Evolutionary conservation across 2,797 vertebrate genomes (phyloP).

Genomic region (Peromyscus melanophrys): DNA sequence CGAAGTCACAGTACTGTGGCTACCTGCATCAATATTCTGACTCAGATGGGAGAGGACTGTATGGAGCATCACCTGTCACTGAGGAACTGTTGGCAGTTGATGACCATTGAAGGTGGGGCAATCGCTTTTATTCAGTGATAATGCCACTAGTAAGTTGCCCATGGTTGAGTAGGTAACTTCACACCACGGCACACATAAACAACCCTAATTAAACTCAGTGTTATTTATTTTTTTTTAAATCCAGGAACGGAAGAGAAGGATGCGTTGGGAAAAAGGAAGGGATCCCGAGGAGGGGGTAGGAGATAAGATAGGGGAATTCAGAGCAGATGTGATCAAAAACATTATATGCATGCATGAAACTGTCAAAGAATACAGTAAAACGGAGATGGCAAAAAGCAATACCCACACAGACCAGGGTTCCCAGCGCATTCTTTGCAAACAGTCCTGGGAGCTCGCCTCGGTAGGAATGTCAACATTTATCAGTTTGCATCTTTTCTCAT

Average conservation of each 20-base stretch:
- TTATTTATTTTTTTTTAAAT: background rate
- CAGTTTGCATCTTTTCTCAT: constrained; percentile 27
- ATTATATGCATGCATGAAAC: background rate
- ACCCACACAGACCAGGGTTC: background rate
- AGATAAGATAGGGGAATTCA: background rate
- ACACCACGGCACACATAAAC: background rate
- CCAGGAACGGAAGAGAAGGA: background rate
- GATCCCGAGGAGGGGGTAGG: background rate
- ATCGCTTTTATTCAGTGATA: background rate
- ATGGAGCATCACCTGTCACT: background rate
- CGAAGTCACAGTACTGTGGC: background rate
- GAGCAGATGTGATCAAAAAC: background rate
- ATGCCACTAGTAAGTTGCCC: background rate
- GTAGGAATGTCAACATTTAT: constrained; percentile 6
- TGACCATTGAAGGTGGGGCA: background rate
- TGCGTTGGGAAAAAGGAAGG: background rate
- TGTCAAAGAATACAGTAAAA: constrained; percentile 1
- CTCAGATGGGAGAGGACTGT: background rate
- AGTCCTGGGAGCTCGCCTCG: background rate
- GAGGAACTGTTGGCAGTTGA: background rate
- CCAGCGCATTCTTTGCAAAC: background rate
- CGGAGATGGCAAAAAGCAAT: background rate
- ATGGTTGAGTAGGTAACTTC: background rate
- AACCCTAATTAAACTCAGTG: background rate
- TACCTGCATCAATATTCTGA: background rate